Percentiles rank a stretch among this genome's conserved stretches.
phyloP scores from a whole-genome alignment of 2,113 vertebrate species.

The Calonectris borealis region DNA sequence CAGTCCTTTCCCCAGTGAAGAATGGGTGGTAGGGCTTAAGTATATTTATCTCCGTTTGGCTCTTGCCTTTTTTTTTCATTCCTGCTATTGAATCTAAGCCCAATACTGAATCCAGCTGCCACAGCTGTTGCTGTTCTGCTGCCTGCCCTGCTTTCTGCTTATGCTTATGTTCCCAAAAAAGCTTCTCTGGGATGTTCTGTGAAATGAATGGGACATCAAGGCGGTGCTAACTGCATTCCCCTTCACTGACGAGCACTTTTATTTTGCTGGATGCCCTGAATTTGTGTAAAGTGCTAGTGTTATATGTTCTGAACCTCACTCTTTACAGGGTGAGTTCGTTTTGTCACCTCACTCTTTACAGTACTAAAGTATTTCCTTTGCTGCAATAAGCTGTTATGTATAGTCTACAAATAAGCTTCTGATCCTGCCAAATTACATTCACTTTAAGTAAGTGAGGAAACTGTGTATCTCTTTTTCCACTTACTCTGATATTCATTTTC shows the following conservation, averaged over 20 bases:
- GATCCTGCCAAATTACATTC: not conserved
- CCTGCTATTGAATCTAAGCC: constrained; percentile 43
- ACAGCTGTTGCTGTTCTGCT: constrained; percentile 49
- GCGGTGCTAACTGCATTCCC: constrained; percentile 44
- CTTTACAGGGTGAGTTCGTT: not conserved
- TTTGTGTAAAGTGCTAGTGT: not conserved
- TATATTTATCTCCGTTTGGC: not conserved
- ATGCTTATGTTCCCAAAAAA: constrained; percentile 59
- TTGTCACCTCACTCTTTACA: not conserved
- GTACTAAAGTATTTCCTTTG: not conserved
- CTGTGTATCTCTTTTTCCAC: not conserved
- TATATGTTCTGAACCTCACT: not conserved
- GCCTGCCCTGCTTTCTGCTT: constrained; percentile 52
- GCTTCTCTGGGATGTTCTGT: constrained; percentile 36
- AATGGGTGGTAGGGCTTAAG: not conserved
- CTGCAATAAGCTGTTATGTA: not conserved
- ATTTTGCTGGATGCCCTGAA: not conserved
- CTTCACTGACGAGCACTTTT: not conserved
- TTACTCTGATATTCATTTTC: not conserved
- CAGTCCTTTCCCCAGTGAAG: not conserved
- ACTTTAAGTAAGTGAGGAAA: not conserved
- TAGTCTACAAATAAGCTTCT: not conserved
- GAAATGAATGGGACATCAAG: constrained; percentile 51
- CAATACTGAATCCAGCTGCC: constrained; percentile 30
- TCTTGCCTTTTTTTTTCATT: constrained; percentile 42